phyloP scores from a whole-genome alignment of 2,888 invertebrate genomes.

The Pristionchus fissidentatus region DNA sequence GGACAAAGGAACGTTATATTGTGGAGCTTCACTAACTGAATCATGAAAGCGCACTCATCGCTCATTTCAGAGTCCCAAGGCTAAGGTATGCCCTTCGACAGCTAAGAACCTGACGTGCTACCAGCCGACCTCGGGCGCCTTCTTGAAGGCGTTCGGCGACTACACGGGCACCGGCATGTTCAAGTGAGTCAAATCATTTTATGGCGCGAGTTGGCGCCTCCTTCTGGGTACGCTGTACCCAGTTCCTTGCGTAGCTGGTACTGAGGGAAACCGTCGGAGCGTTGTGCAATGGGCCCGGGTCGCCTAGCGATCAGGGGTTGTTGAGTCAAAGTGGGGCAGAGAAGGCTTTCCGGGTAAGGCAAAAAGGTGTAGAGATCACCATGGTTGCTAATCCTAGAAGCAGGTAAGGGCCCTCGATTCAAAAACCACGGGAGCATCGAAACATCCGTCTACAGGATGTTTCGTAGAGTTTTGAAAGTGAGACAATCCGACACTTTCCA shows the following conservation, averaged over 20 bases:
- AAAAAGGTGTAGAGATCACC: no score
- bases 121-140: neutral
- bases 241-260: neutral
- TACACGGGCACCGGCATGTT: neutral
- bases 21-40: no score
- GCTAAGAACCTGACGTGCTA: neutral
- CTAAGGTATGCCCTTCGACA: neutral
- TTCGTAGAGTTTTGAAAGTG: no score
- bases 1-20: no score
- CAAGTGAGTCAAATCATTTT: neutral
- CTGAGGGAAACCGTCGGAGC: neutral
- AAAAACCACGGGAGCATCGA: no score
- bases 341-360: no score
- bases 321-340: neutral
- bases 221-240: neutral
- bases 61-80: neutral
- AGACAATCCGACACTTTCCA: no score
- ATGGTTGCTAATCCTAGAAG: no score
- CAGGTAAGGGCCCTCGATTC: no score
- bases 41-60: no score
- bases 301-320: neutral
- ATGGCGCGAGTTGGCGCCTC: neutral
- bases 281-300: conserved; percentile 7
- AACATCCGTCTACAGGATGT: no score
- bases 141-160: neutral